Evolutionary conservation across 2,888 invertebrate genomes (phyloP), one percentile per base, ranked within the genome.

Genomic region (Drosophila dives): DNA sequence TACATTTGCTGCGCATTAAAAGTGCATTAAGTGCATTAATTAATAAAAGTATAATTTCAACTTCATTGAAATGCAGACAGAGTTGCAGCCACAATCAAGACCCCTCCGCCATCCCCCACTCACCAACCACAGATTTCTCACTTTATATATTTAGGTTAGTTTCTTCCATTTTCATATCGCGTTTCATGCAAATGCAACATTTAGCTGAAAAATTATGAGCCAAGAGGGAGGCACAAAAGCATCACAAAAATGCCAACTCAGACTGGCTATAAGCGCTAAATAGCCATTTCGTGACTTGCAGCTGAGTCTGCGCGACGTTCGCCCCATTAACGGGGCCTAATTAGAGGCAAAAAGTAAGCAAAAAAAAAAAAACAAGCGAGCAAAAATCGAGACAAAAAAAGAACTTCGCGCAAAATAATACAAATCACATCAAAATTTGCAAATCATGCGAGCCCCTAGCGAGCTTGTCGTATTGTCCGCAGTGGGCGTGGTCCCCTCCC

Each of bases 241-340:
- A 62, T 58, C 53, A 8, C 54, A 74, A 80, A 45, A 81, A 58
- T 66, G 85, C 85, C 75, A 84, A 83, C 80, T 86, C 86, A 85
- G 86, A 48, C 61, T 48, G 68, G 69, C 60, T 34, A 65, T 65
- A 72, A 68, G 70, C 50, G 72, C 86, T 83, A 86, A 87, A 87
- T 88, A 77, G 86, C 77, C 83, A 64, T 74, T 84, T 86, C 86
- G 86, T 87, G 86, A 87, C 86, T 87, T 88, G 86, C 88, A 87
- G 86, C 78, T 80, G 82, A 84, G 84, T 86, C 84, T 83, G 80
- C 76, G 78, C 86, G 82, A 83, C 83, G 70, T 29, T 71, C 51
- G 77, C 42, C 75, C 84, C 84, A 86, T 85, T 85, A 85, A 65
- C 65, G 74, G 70, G 70, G 72, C 61, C 83, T 86, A 85, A 85